Conservation (phyloP, 2,888 invertebrate species). For the Lacanobia oleracea region DNA sequence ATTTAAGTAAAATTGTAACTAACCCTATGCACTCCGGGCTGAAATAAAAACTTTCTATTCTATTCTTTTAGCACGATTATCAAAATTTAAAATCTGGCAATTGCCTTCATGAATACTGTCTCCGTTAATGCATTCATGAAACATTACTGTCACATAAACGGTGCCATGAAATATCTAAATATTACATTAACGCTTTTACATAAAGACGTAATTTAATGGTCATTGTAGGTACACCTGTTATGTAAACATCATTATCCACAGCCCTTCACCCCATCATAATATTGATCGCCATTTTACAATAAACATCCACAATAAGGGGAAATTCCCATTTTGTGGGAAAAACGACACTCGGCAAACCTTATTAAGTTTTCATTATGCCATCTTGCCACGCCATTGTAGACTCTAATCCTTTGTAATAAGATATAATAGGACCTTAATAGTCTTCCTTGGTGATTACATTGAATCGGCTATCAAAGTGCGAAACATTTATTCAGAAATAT, state of each 20-base stretch:
- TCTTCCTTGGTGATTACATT: conserved; percentile 10
- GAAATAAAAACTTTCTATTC: too few species aligned
- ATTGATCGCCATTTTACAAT: conserved; percentile 41
- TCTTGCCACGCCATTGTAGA: conserved; percentile 12
- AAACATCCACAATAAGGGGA: conserved; percentile 30
- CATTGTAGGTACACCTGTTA: not conserved
- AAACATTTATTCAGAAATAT: conserved; percentile 31
- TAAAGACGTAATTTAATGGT: not conserved
- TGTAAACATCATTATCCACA: not conserved
- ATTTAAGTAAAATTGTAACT: too few species aligned
- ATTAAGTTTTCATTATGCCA: conserved; percentile 26
- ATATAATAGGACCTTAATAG: not conserved
- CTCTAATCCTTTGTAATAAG: conserved; percentile 24
- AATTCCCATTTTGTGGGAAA: conserved; percentile 55
- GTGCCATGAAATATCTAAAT: too few species aligned
- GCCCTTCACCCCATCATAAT: conserved; percentile 3
- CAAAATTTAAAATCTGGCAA: too few species aligned
- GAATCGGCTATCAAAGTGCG: conserved; percentile 1
- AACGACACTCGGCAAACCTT: conserved; percentile 33
- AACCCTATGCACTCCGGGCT: too few species aligned
- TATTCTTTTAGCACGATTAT: too few species aligned
- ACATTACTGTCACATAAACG: too few species aligned
- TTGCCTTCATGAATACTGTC: too few species aligned
- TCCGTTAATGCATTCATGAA: too few species aligned
- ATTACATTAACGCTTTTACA: too few species aligned